These are phyloP conservation scores for Epizoanthus scotinus DNA, from an alignment of 92 coral and sea anemone species.

Conservation along the genomic window DNA sequence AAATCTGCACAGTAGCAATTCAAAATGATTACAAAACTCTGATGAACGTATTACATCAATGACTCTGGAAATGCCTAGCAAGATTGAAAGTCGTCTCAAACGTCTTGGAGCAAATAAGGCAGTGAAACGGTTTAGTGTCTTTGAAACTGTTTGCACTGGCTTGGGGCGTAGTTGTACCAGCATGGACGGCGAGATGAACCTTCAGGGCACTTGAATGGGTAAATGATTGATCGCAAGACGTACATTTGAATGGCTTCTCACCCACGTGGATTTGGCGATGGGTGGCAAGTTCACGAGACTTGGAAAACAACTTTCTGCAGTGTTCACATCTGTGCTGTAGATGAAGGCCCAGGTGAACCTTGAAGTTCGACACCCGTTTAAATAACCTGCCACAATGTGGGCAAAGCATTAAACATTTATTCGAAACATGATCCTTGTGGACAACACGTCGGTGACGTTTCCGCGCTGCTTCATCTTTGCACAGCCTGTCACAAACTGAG, in stretches of 20 bases:
- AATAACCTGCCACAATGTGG: constrained; percentile 5
- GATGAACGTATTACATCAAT: background rate
- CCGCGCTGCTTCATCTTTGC: background rate
- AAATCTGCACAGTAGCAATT: too few relatives aligned
- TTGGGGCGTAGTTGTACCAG: background rate
- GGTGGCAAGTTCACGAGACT: background rate
- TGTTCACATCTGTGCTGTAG: constrained; percentile 6
- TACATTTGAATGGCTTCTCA: background rate
- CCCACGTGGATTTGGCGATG: constrained; percentile 9
- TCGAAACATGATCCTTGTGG: background rate
- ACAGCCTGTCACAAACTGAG: background rate
- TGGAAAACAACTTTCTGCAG: background rate
- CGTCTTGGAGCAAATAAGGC: background rate
- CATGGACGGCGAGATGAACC: background rate
- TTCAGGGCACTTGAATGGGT: background rate
- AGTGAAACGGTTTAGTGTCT: background rate
- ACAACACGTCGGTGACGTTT: background rate
- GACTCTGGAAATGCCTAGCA: constrained; percentile 8
- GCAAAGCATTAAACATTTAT: background rate
- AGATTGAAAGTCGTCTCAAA: background rate
- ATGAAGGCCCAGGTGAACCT: background rate
- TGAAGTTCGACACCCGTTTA: background rate
- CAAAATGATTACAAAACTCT: too few relatives aligned
- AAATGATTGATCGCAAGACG: background rate
- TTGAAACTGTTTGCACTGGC: background rate